A percentile compares a stretch with the other conserved stretches of the same genome.
These are phyloP conservation scores for Potamarius usumacintae DNA, from an alignment of 2,113 vertebrate genomes.

Conservation along the genomic window DNA sequence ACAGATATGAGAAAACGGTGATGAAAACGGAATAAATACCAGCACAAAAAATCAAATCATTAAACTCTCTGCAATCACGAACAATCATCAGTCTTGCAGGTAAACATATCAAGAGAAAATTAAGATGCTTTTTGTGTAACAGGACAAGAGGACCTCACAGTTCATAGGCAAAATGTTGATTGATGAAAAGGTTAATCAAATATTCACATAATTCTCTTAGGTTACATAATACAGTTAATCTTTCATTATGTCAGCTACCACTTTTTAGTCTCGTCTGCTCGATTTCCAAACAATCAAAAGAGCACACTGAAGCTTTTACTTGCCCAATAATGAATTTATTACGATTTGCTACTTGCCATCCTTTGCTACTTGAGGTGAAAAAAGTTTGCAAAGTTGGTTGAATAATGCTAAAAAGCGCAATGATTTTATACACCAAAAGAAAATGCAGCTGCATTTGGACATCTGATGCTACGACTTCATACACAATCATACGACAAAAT, in stretches of 20 bases:
- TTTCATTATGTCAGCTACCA: neutral
- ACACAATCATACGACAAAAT: neutral
- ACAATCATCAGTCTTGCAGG: neutral
- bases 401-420: too few relatives aligned
- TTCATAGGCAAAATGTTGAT: neutral
- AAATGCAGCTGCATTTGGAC: too few relatives aligned
- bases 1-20: too few relatives aligned
- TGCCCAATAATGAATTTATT: neutral
- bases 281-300: neutral
- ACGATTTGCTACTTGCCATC: neutral
- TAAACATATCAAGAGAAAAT: neutral
- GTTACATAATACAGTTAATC: too few relatives aligned
- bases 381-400: too few relatives aligned
- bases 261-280: neutral
- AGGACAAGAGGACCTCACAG: neutral
- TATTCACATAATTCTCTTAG: too few relatives aligned
- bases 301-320: neutral
- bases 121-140: neutral
- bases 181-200: too few relatives aligned
- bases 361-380: too few relatives aligned
- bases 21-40: neutral
- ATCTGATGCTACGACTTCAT: too few relatives aligned
- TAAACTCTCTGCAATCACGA: neutral
- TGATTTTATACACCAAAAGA: too few relatives aligned
- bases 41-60: neutral